Base-by-base conservation (phyloP, 2,888 invertebrate species). In the Aspidiotus destructor region DNA sequence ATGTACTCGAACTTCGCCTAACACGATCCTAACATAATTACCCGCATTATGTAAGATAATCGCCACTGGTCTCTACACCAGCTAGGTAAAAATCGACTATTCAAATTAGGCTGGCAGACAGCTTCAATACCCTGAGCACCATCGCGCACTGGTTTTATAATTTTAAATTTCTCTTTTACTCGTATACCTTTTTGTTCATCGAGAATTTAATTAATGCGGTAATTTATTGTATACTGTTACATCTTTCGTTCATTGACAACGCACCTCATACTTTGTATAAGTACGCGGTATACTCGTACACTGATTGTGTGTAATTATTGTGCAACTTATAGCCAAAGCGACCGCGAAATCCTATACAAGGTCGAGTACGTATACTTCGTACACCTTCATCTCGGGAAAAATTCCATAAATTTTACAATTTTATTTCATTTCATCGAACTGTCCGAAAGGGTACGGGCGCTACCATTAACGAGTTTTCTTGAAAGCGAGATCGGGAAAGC, bases 41-140 rank as follows among this genome's bases (percentile, higher is more conserved):
- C 67, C 67, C 67, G 67, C 67, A 67, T 67, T 67, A 67, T 67
- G 67, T 67, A 67, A 67, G 40, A 67, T 58, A 67, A 67, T 67
- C 67, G 67, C 67, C 67, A 67, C 58, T 67, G 67, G 67, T 67
- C 67, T 67, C 58, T 58, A 42, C 61, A n/a, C 61, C 28, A 8
- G n/a, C 55, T 55, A 9, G 15, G 16, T 17, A 16, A 10, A 17
- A 16, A 65, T 65, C 55, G 65, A 65, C 57, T 65, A 65, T 65
- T 65, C 57, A 65, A 65, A 65, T 65, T 65, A 65, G 42, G 57
- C 48, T 57, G 40, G n/a, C 52, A 53, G 54, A 54, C 54, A 54
- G 52, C 62, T 28, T 28, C 28, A 28, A 28, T 28, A 28, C 28
- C 28, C 28, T 28, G 28, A 28, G 28, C 28, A 28, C n/a, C 28